A percentile compares a stretch with the other conserved stretches of the same genome.
Evolutionary conservation across 2,797 vertebrate genomes (phyloP).

Genomic region (Sebastes reedi): DNA sequence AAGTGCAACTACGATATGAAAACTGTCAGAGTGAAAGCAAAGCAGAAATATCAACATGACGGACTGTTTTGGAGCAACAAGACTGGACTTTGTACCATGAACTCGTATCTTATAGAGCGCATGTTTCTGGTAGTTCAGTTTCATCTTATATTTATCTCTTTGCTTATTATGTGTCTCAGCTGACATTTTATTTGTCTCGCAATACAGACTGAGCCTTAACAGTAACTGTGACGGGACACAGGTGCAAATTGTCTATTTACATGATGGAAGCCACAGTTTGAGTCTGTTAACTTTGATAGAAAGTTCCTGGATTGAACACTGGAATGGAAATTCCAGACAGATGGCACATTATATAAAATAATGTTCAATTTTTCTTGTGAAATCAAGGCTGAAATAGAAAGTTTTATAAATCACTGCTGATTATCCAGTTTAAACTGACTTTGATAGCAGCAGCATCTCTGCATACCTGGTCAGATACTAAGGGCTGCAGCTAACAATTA

Average conservation of each 20-base stretch:
- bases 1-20: conserved; percentile 76
- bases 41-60: background rate
- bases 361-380: background rate
- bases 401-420: background rate
- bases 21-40: conserved; percentile 63
- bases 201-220: background rate
- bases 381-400: background rate
- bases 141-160: background rate
- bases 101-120: background rate
- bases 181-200: background rate
- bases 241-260: conserved; percentile 28
- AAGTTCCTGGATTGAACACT: background rate
- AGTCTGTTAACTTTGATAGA: conserved; percentile 4
- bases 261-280: conserved; percentile 27
- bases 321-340: background rate
- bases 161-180: conserved; percentile 14
- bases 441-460: background rate
- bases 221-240: conserved; percentile 16
- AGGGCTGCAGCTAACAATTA: background rate
- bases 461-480: no score
- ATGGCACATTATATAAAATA: background rate
- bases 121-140: background rate
- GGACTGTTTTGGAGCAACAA: background rate
- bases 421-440: background rate
- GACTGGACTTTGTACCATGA: background rate